A percentile compares a stretch with the other conserved stretches of the same genome.
phyloP scores from a whole-genome alignment of 2,888 invertebrate species.

The Mimachlamys varia region DNA sequence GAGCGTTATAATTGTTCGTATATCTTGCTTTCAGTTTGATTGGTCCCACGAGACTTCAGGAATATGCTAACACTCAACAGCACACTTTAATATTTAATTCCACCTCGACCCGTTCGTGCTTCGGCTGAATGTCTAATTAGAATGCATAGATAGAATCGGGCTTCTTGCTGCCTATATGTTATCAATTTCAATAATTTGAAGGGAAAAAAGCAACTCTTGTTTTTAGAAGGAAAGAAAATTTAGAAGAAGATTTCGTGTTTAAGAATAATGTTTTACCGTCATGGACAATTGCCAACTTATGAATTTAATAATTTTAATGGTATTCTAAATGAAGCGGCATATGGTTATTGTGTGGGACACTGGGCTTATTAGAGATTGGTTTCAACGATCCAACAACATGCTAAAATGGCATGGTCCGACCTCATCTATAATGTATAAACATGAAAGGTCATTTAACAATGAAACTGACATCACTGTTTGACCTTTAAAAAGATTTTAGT shows the following conservation, averaged over 20 bases:
- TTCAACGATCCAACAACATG: neutral
- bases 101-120: constrained; percentile 10
- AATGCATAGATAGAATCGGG: neutral
- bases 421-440: neutral
- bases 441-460: constrained; percentile 13
- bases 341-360: neutral
- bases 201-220: neutral
- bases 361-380: neutral
- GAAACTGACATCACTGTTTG: neutral
- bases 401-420: neutral
- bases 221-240: neutral
- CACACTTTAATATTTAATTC: constrained; percentile 29
- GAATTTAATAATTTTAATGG: constrained; percentile 27
- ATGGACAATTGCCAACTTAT: constrained; percentile 26
- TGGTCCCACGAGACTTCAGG: neutral
- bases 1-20: constrained; percentile 23
- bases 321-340: neutral
- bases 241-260: neutral
- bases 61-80: constrained; percentile 8
- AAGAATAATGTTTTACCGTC: neutral
- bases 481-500: neutral
- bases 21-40: constrained; percentile 21
- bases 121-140: neutral
- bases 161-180: neutral
- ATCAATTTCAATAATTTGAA: constrained; percentile 28